Evolutionary conservation across 2,888 invertebrate genomes (phyloP), one percentile per base, ranked within the genome.

Genomic region (Atethmia centrago): DNA sequence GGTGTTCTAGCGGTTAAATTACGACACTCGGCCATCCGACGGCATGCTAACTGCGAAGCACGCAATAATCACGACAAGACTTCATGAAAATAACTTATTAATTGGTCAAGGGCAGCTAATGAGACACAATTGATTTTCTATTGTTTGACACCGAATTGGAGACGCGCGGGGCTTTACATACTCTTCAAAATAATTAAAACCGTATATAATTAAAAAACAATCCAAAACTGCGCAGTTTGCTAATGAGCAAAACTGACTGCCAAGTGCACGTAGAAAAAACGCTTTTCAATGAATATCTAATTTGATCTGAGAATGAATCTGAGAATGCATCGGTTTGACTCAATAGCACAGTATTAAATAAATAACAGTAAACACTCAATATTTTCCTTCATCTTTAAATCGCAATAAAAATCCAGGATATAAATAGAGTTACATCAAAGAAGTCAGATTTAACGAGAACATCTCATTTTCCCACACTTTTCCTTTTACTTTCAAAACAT

Each of bases 391-490:
- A 56, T 31, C 49, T 40, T 51, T 45, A 66, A 71, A 64, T 51
- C 47, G 21, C 40, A 28, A 59, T 63, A 59, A 75, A 74, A 64
- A 31, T 51, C n/a, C 36, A 3, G 31, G 1, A 31, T 25, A 16
- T 25, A 40, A 56, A 66, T 21, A 62, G 14, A 55, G 58, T 74
- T 70, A 56, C 59, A 47, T 64, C 59, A 70, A 74, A 83, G 51
- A 67, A 70, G 70, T 61, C 56, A 36, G 51, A 70, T 70, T 67
- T 79, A 73, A 64, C 51, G 16, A 62, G 64, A 36, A 58, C 74
- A 71, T 61, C 55, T 61, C n/a, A 28, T 49, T 73, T 0, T 53
- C 16, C 12, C 3, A 36, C n/a, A 3, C 1, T 45, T 65, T 74
- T 19, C 25, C 16, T 58, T n/a, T 45, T n/a, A 61, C 19, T 40